Evolutionary conservation across 2,888 invertebrate species (phyloP).

Genomic region (Meghimatium bilineatum): DNA sequence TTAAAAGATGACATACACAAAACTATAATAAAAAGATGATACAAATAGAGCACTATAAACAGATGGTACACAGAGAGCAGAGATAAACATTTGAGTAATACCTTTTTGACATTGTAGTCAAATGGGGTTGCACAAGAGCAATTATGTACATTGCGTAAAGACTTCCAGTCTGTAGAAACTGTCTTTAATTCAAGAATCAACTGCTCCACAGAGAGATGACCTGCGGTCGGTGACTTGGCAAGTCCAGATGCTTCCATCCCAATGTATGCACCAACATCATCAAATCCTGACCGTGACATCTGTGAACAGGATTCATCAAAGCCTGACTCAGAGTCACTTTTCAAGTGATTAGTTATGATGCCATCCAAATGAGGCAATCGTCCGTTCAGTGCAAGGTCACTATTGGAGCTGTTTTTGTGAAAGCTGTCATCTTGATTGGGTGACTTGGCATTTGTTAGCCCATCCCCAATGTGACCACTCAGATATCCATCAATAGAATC

Average conservation of each 20-base stretch:
- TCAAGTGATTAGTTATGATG: slow-evolving; percentile 50
- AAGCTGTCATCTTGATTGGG: slow-evolving; percentile 39
- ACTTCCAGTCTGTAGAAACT: slow-evolving; percentile 95
- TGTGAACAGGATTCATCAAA: slow-evolving; percentile 75
- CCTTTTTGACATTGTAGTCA: slow-evolving; percentile 93
- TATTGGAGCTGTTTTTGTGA: slow-evolving; percentile 31
- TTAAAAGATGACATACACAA: no score
- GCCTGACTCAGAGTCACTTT: slow-evolving; percentile 76
- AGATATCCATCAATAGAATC: slow-evolving; percentile 70
- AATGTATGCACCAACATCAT: slow-evolving; percentile 59
- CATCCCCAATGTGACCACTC: slow-evolving; percentile 53
- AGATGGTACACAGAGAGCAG: no score
- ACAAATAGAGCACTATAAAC: no score
- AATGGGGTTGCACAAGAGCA: slow-evolving; percentile 95
- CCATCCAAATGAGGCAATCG: slow-evolving; percentile 28
- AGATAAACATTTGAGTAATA: slow-evolving; percentile 74
- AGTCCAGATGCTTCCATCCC: slow-evolving; percentile 59
- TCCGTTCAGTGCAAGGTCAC: slow-evolving; percentile 41
- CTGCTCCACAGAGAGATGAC: slow-evolving; percentile 78
- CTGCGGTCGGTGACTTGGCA: slow-evolving; percentile 63
- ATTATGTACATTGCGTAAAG: slow-evolving; percentile 89
- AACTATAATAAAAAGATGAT: no score
- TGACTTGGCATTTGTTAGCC: slow-evolving; percentile 32
- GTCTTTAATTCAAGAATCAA: slow-evolving; percentile 86
- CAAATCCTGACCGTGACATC: slow-evolving; percentile 71